Conservation (phyloP, 1,140 invertebrate species). For the Lamellibrachia luymesi region DNA sequence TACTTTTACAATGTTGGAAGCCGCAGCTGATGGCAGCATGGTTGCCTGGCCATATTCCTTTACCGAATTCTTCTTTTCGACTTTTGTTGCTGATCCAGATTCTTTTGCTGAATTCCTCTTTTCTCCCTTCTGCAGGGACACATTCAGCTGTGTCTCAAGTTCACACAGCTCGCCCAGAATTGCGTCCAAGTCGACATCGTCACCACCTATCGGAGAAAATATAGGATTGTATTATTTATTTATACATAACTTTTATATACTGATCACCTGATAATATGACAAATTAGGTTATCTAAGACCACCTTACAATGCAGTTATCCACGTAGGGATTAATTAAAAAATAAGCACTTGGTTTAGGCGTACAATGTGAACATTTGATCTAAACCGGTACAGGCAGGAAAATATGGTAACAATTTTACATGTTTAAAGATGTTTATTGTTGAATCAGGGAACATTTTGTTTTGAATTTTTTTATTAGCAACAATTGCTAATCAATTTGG, state of each 20-base stretch:
- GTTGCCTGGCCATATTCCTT: not conserved
- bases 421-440: not conserved
- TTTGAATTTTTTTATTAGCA: no score
- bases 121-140: conserved; percentile 7
- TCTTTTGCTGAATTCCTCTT: not conserved
- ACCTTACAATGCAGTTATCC: no score
- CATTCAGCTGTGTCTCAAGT: conserved; percentile 61
- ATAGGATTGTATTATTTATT: not conserved
- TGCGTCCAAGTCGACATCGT: conserved; percentile 90
- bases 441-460: no score
- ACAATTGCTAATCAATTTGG: no score
- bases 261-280: not conserved
- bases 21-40: not conserved
- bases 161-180: conserved; percentile 92
- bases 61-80: conserved; percentile 58
- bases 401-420: not conserved
- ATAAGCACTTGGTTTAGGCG: not conserved
- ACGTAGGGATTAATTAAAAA: not conserved
- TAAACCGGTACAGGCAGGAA: not conserved
- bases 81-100: not conserved
- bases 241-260: not conserved
- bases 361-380: not conserved
- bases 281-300: not conserved
- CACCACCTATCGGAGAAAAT: not conserved
- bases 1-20: not conserved